Evolutionary conservation across 2,113 vertebrate species (phyloP), one percentile per base, ranked within the genome.

Genomic region (Apaloderma vittatum): DNA sequence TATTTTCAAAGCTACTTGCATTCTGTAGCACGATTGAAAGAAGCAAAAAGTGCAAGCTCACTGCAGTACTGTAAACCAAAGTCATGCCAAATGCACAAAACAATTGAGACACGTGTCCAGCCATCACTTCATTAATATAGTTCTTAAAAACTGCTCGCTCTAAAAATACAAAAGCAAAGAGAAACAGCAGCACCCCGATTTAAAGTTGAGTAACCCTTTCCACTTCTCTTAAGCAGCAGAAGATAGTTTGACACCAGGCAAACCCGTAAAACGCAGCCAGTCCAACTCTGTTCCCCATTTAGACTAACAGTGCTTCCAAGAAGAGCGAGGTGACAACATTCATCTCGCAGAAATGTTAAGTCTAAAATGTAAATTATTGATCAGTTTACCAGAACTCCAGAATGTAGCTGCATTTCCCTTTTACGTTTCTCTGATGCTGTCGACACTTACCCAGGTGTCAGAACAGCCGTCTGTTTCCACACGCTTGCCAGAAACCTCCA

Each of bases 311-410:
- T 34, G 45, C 88, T 93, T 93, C 82, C 83, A 86, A 91, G 92
- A 92, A 76, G 52, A 87, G 57, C 0, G 17, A 87, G 88, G 86
- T 89, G 95, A 84, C 72, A 40, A 54, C 30, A 1, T 55, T 86
- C 79, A 74, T 90, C 55, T 95, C n/a, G 16, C 65, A 94, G 95
- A 78, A 92, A 73, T 45, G 81, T 76, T 51, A 68, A 91, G 74
- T 77, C 90, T 86, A 71, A 94, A 79, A 74, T 92, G 90, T 74
- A 92, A 93, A 94, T 94, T 97, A 94, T 95, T 97, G 95, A 97
- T 96, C 76, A 84, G 74, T 93, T 96, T 97, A 95, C 90, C 95
- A 97, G 92, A 86, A 63, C 82, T 92, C 51, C 68, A 86, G 93
- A 94, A 94, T 94, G 83, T 72, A 51, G 61, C 86, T 90, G 93